Evolutionary conservation across 37 sponge, comb jelly and placozoan species (phyloP), one percentile per base, ranked within the genome.

Genomic region (Spongilla lacustris): DNA sequence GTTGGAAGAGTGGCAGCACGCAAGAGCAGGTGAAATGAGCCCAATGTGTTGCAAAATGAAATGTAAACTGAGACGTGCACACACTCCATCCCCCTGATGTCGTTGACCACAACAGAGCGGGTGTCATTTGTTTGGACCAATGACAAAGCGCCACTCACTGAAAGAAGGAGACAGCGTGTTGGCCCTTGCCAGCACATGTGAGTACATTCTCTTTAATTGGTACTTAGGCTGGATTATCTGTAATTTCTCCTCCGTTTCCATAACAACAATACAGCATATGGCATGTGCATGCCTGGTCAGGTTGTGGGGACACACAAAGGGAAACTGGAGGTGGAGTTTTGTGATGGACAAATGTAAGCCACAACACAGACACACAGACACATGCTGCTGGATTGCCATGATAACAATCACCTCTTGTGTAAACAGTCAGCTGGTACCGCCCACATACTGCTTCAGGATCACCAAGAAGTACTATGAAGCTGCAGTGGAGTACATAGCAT

Each of bases 111-210:
- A 92, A 17, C 81, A 92, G 74, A 48, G 5, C 6, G 36, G 80
- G 0, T 22, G 74, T 6, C 90, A 92, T 68, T 85, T 95, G 83
- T 95, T 85, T 87, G 91, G 93, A 19, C 71, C 75, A 36, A 71
- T 76, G 73, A 92, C 84, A 17, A 83, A 69, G 46, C 71, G 79
- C 17, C 49, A 69, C 24, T 36, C 73, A 24, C 74, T 88, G 26
- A 67, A 79, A 31, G 75, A 69, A n/a, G 90, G 85, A 6, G 93
- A 95, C 28, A 50, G 87, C 76, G 90, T 92, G 1, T 27, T 95
- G 35, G 95, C 95, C 48, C 78, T 86, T 27, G 84, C 89, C 46
- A 34, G 50, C 6, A 79, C 83, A 37, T 25, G 88, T 88, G 71
- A 73, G 75, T 66, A 0, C 9, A 0, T 81, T 2, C 75, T 74